phyloP scores from a whole-genome alignment of 1,140 invertebrate genomes.

The Lepidurus apus region DNA sequence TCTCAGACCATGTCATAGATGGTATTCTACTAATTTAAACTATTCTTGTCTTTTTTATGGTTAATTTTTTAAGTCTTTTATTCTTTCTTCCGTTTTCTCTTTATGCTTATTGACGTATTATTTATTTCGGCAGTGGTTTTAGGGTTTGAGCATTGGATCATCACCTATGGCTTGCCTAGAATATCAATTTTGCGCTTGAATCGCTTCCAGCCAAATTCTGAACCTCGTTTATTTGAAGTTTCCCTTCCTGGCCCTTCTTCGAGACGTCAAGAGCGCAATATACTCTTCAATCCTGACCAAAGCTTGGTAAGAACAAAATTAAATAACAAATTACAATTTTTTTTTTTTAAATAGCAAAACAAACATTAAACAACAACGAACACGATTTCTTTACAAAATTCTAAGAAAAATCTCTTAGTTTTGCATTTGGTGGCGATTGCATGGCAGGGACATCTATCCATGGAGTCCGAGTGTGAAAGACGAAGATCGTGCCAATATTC shows the following conservation, averaged over 20 bases:
- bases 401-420: neutral
- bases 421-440: constrained; percentile 30
- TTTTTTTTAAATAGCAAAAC: too few relatives aligned
- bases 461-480: constrained; percentile 28
- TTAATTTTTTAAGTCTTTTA: too few relatives aligned
- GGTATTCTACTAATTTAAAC: neutral
- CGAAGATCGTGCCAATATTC: constrained; percentile 33
- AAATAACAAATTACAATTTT: too few relatives aligned
- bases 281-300: constrained; percentile 11
- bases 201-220: neutral
- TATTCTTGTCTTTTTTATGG: neutral
- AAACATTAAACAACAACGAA: too few relatives aligned
- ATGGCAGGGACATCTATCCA: constrained; percentile 31
- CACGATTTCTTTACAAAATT: neutral
- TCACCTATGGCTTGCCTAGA: neutral
- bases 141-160: neutral
- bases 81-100: neutral
- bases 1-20: neutral
- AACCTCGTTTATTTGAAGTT: constrained; percentile 8
- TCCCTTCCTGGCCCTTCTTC: constrained; percentile 27
- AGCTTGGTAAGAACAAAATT: neutral
- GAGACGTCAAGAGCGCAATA: constrained; percentile 29
- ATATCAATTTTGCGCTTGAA: neutral
- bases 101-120: neutral
- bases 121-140: neutral